phyloP scores from a whole-genome alignment of 2,797 vertebrate species.

The Peromyscus melanophrys region DNA sequence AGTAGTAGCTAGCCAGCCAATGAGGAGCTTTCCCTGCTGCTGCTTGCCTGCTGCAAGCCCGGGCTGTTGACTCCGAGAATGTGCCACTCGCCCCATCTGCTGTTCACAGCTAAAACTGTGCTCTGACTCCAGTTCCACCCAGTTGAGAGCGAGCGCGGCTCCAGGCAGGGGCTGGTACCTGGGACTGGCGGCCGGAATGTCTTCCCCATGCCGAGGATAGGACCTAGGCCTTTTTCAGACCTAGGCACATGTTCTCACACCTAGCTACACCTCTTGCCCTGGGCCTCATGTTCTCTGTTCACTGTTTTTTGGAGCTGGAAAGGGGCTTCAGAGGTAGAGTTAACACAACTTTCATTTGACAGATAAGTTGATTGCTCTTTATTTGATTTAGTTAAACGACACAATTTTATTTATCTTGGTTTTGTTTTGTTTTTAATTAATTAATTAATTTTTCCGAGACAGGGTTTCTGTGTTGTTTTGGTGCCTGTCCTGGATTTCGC shows the following conservation, averaged over 20 bases:
- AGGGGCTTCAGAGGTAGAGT: neutral
- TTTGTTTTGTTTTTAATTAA: too few relatives aligned
- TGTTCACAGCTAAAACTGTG: constrained; percentile 19
- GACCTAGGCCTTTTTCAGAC: neutral
- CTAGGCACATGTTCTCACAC: too few relatives aligned
- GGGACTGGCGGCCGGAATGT: neutral
- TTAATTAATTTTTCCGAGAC: too few relatives aligned
- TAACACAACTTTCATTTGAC: neutral
- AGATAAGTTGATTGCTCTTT: neutral
- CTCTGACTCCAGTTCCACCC: neutral
- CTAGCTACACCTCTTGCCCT: neutral
- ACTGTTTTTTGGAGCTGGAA: neutral
- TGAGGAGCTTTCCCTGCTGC: neutral
- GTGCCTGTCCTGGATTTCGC: too few relatives aligned
- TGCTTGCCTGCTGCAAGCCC: neutral
- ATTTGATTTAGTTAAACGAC: constrained; percentile 3
- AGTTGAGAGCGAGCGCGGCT: neutral
- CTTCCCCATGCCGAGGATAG: fast-evolving
- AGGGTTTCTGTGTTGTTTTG: too few relatives aligned
- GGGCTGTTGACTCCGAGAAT: neutral
- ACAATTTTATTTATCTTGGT: neutral
- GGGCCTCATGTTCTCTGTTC: neutral
- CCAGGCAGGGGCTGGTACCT: neutral
- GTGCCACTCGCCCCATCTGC: constrained; percentile 73
- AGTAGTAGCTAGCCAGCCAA: neutral